phyloP scores from a whole-genome alignment of 2,113 vertebrate genomes.

The Dasypus novemcinctus region DNA sequence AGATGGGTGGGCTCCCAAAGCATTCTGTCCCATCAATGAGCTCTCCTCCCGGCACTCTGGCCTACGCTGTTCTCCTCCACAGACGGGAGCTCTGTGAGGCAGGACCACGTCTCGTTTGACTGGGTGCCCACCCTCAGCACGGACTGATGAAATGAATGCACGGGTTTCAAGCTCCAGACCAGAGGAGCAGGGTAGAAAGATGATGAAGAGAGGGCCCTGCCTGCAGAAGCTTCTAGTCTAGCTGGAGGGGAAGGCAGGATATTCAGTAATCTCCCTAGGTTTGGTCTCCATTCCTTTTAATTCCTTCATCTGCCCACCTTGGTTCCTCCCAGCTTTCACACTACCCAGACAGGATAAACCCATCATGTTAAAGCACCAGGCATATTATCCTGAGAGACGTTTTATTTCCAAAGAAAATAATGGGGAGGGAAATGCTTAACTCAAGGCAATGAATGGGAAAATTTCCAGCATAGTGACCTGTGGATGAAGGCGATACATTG shows the following conservation, averaged over 20 bases:
- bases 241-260: accelerated
- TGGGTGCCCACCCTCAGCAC: accelerated
- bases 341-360: background rate
- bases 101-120: accelerated
- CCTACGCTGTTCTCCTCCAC: background rate
- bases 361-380: background rate
- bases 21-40: background rate
- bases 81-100: accelerated
- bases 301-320: background rate
- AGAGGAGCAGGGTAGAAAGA: background rate
- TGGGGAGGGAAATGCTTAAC: background rate
- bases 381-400: background rate
- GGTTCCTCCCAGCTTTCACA: background rate
- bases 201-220: background rate
- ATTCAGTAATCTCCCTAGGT: accelerated
- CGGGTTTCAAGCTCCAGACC: background rate
- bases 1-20: background rate
- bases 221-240: accelerated
- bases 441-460: background rate
- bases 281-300: background rate
- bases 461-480: background rate
- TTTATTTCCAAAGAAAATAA: slow-evolving; percentile 27
- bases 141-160: too few relatives aligned
- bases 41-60: accelerated
- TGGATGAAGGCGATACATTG: background rate